These are phyloP conservation scores for Drosophila albomicans DNA, from an alignment of 1,140 invertebrate species.

Conservation along the genomic window DNA sequence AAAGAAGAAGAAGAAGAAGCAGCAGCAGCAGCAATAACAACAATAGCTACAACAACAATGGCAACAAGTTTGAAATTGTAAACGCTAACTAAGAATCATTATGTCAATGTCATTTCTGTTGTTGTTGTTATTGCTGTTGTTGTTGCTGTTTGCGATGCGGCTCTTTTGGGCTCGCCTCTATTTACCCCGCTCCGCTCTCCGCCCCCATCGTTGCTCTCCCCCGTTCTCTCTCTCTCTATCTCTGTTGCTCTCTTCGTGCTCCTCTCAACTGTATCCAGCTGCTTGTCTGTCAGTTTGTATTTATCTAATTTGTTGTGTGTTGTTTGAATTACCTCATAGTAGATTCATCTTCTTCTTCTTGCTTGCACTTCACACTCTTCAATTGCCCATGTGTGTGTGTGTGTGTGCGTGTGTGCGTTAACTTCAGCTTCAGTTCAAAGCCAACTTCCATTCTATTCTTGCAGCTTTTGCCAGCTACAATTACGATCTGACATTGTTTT, in stretches of 20 bases:
- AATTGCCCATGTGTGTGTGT: slow-evolving; percentile 30
- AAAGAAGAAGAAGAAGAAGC: background rate
- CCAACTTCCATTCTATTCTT: slow-evolving; percentile 69
- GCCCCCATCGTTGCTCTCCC: background rate
- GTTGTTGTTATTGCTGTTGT: slow-evolving; percentile 8
- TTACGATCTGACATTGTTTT: slow-evolving; percentile 43
- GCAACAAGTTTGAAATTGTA: slow-evolving; percentile 54
- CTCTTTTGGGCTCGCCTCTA: slow-evolving; percentile 35
- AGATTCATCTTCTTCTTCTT: background rate
- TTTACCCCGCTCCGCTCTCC: background rate
- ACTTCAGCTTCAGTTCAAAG: slow-evolving; percentile 45
- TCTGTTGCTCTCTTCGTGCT: background rate
- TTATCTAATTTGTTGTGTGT: slow-evolving; percentile 67
- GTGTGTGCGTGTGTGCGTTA: slow-evolving; percentile 28
- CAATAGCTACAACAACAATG: slow-evolving; percentile 10
- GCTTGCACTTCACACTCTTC: slow-evolving; percentile 55
- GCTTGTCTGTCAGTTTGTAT: slow-evolving; percentile 16
- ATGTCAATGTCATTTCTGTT: slow-evolving; percentile 74
- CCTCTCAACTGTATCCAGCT: slow-evolving; percentile 5
- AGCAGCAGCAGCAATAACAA: slow-evolving; percentile 14
- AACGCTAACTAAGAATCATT: slow-evolving; percentile 74
- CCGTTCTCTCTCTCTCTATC: background rate
- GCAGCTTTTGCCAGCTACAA: slow-evolving; percentile 66
- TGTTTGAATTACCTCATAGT: slow-evolving; percentile 70
- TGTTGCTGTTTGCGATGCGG: slow-evolving; percentile 42